phyloP scores from a whole-genome alignment of 2,888 invertebrate genomes.

The Dasypolia templi region DNA sequence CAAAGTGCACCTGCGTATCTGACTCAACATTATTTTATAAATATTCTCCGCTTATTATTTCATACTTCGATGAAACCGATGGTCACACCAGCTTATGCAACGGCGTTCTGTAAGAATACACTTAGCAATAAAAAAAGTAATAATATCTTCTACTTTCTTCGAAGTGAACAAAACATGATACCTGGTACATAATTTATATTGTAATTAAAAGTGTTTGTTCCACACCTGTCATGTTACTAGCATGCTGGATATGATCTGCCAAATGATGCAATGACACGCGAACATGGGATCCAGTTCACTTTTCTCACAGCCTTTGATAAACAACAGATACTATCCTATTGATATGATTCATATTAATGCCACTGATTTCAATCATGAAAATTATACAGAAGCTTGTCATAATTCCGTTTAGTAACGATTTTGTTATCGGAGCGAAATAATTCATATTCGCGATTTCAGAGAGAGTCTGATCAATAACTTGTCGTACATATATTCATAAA shows the following conservation, averaged over 20 bases:
- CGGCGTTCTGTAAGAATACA: constrained; percentile 12
- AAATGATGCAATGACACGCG: constrained; percentile 1
- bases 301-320: constrained; percentile 10
- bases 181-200: constrained; percentile 12
- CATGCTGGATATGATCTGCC: constrained; percentile 15
- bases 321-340: constrained; percentile 20
- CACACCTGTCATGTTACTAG: constrained; percentile 22
- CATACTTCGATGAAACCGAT: constrained; percentile 28
- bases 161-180: too few species aligned
- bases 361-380: neutral
- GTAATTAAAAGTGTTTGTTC: constrained; percentile 22
- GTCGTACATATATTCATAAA: neutral
- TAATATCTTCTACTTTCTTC: constrained; percentile 20
- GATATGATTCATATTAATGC: constrained; percentile 8
- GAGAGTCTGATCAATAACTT: neutral
- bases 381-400: neutral
- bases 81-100: constrained; percentile 41
- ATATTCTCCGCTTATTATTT: constrained; percentile 40
- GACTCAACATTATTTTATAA: constrained; percentile 58
- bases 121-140: neutral
- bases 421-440: neutral
- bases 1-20: constrained; percentile 12
- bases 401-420: neutral
- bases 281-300: neutral
- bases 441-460: neutral